Percentiles rank a stretch among this genome's conserved stretches.
Evolutionary conservation across 2,888 invertebrate species (phyloP).

Genomic region (Microdon myrmicae): DNA sequence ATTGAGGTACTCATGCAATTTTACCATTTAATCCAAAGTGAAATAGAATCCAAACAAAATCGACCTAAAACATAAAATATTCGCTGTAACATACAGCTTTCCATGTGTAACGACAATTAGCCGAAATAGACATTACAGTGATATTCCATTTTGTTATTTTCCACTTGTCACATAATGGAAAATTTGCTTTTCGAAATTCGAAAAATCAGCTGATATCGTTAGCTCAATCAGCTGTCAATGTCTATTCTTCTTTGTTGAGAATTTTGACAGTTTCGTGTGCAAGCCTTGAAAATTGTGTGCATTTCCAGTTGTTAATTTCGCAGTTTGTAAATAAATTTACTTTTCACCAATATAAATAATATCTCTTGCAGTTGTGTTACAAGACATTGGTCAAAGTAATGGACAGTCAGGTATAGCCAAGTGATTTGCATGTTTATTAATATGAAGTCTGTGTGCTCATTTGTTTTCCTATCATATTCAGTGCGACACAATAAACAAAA

Average conservation of each 20-base stretch:
- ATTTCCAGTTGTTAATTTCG: slow-evolving; percentile 3
- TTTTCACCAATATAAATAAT: no score
- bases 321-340: slow-evolving; percentile 30
- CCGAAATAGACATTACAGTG: no score
- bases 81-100: no score
- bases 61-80: no score
- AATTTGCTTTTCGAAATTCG: slow-evolving; percentile 25
- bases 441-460: neutral
- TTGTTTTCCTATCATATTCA: neutral
- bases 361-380: no score
- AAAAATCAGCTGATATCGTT: slow-evolving; percentile 28
- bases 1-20: no score
- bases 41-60: no score
- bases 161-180: no score
- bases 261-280: neutral
- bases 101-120: no score
- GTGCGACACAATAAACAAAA: slow-evolving; percentile 10
- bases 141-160: no score
- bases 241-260: neutral
- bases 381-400: slow-evolving; percentile 60
- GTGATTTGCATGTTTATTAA: slow-evolving; percentile 17
- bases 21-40: no score
- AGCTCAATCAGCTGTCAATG: slow-evolving; percentile 11
- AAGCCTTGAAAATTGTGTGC: neutral
- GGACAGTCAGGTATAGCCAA: slow-evolving; percentile 62